Evolutionary conservation across 2,113 vertebrate genomes (phyloP), one percentile per base, ranked within the genome.

Genomic region (Dolichallabes microphthalmus): DNA sequence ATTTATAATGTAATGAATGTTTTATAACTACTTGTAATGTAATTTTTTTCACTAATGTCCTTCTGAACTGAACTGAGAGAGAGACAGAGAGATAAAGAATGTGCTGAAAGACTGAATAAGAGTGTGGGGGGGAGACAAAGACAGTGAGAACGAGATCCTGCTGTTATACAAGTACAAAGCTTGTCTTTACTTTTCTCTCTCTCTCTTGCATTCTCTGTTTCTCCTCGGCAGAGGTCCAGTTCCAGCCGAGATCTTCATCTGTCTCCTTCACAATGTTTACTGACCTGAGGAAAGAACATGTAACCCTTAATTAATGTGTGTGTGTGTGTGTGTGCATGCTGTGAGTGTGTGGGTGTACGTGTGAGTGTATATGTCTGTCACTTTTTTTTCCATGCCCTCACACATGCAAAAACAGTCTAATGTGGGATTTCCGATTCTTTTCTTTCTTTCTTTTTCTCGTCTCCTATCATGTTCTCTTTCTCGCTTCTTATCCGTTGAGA

Each of bases 271-370:
- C 63, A 52, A 66, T 69, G 50, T 82, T 64, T 82, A 68, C 80
- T 82, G 61, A 68, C 80, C 61, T 82, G 63, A 68, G n/a, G 45
- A 32, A 53, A 22, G 25, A 69, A 68, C 45, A 69, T 53, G 50
- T 82, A 82, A 68, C 64, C 50, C 27, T 82, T 82, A 82, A 82
- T 82, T 69, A 53, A 0, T 80, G 57, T 80, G 66, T 82, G 80
- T 77, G 66, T 77, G 64, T 61, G 66, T 80, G 63, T 20, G 27
- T 30, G 52, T 32, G 45, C 45, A 45, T 45, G 45, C 45, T 64
- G 58, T 77, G 82, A 27, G 87, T 57, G 57, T 76, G 85, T 52
- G 0, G 77, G 66, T 78, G 86, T 74, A 71, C 68, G 85, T 87
- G 86, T 85, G 45, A 73, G 45, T 85, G 50, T 57, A 12, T 66